Base-by-base conservation (phyloP, 2,888 invertebrate genomes). In the Diadegma fenestrale region DNA sequence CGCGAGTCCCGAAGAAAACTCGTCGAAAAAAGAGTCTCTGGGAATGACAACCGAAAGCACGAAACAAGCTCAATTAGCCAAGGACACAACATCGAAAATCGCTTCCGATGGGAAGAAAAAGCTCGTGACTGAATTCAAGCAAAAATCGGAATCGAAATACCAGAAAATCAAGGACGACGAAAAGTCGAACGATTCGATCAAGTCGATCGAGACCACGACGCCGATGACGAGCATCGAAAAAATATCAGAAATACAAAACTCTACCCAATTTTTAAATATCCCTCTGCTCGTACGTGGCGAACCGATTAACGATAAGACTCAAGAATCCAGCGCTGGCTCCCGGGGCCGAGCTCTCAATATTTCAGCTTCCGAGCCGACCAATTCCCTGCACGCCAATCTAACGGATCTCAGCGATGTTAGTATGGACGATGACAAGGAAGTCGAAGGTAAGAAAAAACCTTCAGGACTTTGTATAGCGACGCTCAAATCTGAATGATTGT, bases 351-450 rank as follows among this genome's bases (percentile, higher is more conserved):
- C 93, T 4, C 73, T 94, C 51, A 92, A 93, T 76, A 90, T 93
- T 19, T 90, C 93, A 5, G 91, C 92, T 0, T 86, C 91, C 12
- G 94, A 94, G 78, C 92, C 92, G 6, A 91, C 88, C 10, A 94
- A 94, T 87, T 92, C 91, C 3, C 86, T 94, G 83, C 91, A 93
- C 85, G 89, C 92, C n/a, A 94, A 94, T 87, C 87, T 95, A 58
- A 93, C 95, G 51, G 97, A 97, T 93, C 94, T 97, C n/a, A 97
- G 97, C 92, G 97, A 97, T 92, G 97, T 97, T 26, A 97, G 96
- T 89, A 95, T 97, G 95, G 96, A 97, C 88, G 95, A 96, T 73
- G 96, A 96, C 73, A 94, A 94, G 54, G 93, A 93, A 89, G 89
- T 93, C 83, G 90, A 93, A 91, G 92, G 93, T 93, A 68, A 79